Conservation (phyloP, 2,797 vertebrate genomes). For the Delichon dasypus region DNA sequence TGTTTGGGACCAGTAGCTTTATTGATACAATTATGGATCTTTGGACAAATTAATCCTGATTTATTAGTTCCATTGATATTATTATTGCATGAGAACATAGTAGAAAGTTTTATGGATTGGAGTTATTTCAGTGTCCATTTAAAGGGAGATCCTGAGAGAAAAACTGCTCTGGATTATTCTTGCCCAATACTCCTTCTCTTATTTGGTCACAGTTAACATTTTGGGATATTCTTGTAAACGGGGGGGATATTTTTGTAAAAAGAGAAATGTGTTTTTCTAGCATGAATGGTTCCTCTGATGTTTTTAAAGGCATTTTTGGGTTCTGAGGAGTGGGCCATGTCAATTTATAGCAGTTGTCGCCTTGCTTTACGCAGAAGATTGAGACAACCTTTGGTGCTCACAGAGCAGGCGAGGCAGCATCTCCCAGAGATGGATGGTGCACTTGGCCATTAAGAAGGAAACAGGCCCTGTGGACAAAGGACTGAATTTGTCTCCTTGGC, state of each 20-base stretch:
- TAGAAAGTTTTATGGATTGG: neutral
- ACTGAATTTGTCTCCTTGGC: neutral
- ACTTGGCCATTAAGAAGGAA: neutral
- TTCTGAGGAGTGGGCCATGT: neutral
- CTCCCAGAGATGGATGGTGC: neutral
- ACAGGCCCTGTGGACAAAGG: fast-evolving
- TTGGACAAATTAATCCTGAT: neutral
- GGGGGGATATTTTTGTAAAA: neutral
- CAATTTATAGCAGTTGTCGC: fast-evolving
- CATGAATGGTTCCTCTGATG: neutral
- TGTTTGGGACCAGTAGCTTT: neutral
- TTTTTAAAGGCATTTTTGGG: neutral
- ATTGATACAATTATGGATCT: neutral
- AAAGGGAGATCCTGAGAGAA: neutral
- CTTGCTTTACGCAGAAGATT: neutral
- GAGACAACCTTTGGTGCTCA: neutral
- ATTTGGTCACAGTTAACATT: neutral
- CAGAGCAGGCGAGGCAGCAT: neutral
- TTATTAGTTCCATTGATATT: neutral
- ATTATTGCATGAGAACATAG: neutral
- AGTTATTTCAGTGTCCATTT: neutral
- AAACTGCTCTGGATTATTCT: neutral
- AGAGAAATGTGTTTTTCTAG: neutral
- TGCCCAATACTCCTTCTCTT: neutral
- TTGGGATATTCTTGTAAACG: neutral